Conservation (phyloP, 2,113 vertebrate species). For the Rhizomys pruinosus region DNA sequence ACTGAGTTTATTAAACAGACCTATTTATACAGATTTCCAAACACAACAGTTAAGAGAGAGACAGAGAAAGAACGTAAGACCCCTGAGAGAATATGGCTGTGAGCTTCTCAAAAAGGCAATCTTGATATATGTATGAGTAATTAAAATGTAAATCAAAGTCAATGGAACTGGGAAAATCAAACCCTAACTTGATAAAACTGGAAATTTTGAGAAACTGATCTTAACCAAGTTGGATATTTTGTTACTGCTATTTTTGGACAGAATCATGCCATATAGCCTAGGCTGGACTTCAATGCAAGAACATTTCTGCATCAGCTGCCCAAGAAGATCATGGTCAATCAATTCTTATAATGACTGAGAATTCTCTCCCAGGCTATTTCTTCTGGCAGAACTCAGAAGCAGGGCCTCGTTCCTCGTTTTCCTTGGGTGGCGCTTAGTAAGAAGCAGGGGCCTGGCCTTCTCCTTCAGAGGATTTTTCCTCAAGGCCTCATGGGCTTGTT, state of each 20-base stretch:
- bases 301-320: background rate
- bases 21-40: background rate
- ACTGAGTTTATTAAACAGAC: background rate
- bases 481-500: background rate
- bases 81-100: background rate
- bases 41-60: background rate
- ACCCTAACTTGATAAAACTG: background rate
- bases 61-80: background rate
- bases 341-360: background rate
- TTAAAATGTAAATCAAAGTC: background rate
- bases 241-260: background rate
- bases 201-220: background rate
- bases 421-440: background rate
- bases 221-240: background rate
- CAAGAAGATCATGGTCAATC: too few relatives aligned
- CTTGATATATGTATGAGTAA: background rate
- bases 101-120: background rate
- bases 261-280: background rate
- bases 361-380: background rate
- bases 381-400: slow-evolving; percentile 18
- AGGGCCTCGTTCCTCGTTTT: background rate
- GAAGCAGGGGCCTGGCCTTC: background rate
- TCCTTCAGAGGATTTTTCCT: background rate
- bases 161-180: background rate
- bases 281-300: background rate